phyloP scores from a whole-genome alignment of 2,888 invertebrate genomes.

The Cybosia mesomella region DNA sequence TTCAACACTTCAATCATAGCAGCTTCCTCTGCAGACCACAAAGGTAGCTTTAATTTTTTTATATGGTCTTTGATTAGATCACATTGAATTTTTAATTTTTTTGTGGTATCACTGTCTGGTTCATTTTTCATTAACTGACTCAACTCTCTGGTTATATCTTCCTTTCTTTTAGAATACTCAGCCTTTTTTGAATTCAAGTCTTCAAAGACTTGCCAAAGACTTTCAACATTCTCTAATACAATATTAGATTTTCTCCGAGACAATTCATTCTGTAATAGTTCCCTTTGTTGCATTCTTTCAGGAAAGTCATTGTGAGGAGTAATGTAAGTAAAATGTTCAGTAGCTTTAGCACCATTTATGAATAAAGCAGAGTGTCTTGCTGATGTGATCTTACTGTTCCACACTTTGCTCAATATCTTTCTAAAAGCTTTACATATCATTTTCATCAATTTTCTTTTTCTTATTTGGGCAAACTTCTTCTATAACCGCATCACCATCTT shows the following conservation, averaged over 20 bases:
- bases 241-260: conserved; percentile 83
- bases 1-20: conserved; percentile 88
- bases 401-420: conserved; percentile 47
- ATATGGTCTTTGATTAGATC: conserved; percentile 88
- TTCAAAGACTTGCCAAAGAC: conserved; percentile 88
- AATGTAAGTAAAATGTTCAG: conserved; percentile 89
- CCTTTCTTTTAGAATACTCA: conserved; percentile 83
- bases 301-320: conserved; percentile 90
- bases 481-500: conserved; percentile 73
- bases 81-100: conserved; percentile 86
- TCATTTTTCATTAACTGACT: conserved; percentile 72
- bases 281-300: conserved; percentile 82
- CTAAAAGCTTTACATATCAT: conserved; percentile 69
- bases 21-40: conserved; percentile 92
- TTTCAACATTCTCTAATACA: conserved; percentile 85
- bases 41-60: conserved; percentile 87
- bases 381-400: conserved; percentile 49
- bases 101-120: conserved; percentile 72
- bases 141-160: conserved; percentile 81
- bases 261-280: conserved; percentile 85
- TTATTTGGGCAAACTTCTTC: conserved; percentile 75
- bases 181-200: conserved; percentile 82
- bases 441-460: conserved; percentile 70
- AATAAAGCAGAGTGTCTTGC: conserved; percentile 87
- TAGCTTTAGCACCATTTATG: conserved; percentile 90